Percentiles rank a stretch among this genome's conserved stretches.
Conservation (phyloP, 2,113 vertebrate genomes). For the Tringa solitaria region DNA sequence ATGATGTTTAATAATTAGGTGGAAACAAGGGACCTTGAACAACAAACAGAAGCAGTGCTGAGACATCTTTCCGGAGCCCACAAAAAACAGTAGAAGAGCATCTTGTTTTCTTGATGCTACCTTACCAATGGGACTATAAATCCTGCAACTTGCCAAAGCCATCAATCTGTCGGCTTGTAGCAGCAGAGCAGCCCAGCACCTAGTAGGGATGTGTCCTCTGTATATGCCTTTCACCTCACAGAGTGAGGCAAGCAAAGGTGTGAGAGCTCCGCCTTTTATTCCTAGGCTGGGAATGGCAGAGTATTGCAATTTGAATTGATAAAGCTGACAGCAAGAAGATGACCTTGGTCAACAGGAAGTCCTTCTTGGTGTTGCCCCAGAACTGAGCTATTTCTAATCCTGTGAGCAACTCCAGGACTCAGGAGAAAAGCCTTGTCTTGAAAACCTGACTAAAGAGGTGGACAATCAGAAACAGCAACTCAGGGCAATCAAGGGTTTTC, state of each 20-base stretch:
- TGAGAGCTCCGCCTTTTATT: neutral
- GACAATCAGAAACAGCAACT: neutral
- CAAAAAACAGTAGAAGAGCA: neutral
- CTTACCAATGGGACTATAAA: neutral
- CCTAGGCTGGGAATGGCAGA: neutral
- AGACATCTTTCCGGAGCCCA: neutral
- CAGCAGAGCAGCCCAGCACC: neutral
- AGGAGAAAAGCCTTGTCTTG: rapidly evolving
- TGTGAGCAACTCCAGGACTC: neutral
- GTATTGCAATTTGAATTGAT: neutral
- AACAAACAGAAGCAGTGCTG: neutral
- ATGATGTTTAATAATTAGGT: neutral
- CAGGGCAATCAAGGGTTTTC: neutral
- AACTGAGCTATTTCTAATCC: neutral
- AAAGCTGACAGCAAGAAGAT: neutral
- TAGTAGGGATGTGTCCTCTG: neutral
- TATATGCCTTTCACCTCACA: neutral
- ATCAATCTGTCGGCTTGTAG: neutral
- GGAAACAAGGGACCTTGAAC: neutral
- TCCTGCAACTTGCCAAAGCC: neutral
- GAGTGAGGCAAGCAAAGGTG: neutral
- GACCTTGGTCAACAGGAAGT: neutral
- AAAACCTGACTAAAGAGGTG: neutral
- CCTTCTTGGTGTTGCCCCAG: neutral
- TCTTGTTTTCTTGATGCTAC: neutral